A percentile compares a stretch with the other conserved stretches of the same genome.
phyloP scores from a whole-genome alignment of 1,140 invertebrate genomes.

The Drosophila albomicans region DNA sequence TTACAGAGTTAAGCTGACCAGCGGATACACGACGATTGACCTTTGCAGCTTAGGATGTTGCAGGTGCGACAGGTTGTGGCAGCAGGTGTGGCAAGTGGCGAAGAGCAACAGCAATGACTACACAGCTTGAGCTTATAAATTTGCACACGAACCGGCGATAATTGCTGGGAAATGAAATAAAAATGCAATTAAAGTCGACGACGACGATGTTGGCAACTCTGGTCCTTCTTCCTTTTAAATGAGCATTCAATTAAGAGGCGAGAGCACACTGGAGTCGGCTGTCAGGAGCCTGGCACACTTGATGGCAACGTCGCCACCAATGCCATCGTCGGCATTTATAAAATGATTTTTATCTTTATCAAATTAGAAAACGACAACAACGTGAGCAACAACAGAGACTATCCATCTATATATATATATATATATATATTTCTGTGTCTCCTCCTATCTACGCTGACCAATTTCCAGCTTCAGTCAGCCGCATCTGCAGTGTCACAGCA shows the following conservation, averaged over 20 bases:
- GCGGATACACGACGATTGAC: conserved; percentile 63
- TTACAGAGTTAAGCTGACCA: conserved; percentile 21
- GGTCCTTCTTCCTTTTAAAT: conserved; percentile 58
- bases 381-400: conserved; percentile 30
- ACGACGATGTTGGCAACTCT: conserved; percentile 33
- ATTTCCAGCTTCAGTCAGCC: conserved; percentile 62
- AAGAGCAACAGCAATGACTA: background rate
- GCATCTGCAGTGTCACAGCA: conserved; percentile 76
- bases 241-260: conserved; percentile 78
- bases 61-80: conserved; percentile 38
- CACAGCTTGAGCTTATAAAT: conserved; percentile 66
- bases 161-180: conserved; percentile 81
- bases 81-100: background rate
- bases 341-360: conserved; percentile 82
- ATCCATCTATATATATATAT: no score
- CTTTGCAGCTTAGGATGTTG: conserved; percentile 63
- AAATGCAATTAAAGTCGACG: conserved; percentile 80
- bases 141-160: conserved; percentile 79
- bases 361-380: conserved; percentile 62
- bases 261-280: conserved; percentile 38
- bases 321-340: conserved; percentile 62
- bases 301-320: conserved; percentile 45
- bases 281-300: conserved; percentile 54
- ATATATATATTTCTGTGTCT: background rate
- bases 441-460: conserved; percentile 36